Evolutionary conservation across 1,140 invertebrate genomes (phyloP).

Genomic region (Monochamus saltuarius): DNA sequence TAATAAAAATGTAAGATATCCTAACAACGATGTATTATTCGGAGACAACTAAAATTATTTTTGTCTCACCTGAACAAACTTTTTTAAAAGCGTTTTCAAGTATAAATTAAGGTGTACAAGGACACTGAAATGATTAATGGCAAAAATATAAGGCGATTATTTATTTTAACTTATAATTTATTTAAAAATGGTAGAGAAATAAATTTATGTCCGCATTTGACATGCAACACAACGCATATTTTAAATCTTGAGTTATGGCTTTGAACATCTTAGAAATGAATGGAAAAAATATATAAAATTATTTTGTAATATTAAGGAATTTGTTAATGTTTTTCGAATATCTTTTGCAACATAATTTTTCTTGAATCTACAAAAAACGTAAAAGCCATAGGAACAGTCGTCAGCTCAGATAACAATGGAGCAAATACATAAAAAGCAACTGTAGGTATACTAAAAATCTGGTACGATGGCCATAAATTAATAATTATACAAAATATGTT

Average conservation of each 20-base stretch:
- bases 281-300: too few relatives aligned
- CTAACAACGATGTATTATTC: too few relatives aligned
- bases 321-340: too few relatives aligned
- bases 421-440: background rate
- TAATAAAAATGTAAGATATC: too few relatives aligned
- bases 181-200: slow-evolving; percentile 39
- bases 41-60: too few relatives aligned
- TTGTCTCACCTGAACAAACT: too few relatives aligned
- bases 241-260: slow-evolving; percentile 42
- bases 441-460: slow-evolving; percentile 11
- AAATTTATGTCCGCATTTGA: slow-evolving; percentile 42
- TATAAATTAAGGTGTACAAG: slow-evolving; percentile 10
- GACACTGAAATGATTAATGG: slow-evolving; percentile 35
- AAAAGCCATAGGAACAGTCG: too few relatives aligned
- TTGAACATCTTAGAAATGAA: background rate
- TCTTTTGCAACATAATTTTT: too few relatives aligned
- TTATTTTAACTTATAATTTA: slow-evolving; percentile 45
- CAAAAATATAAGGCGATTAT: slow-evolving; percentile 31
- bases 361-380: too few relatives aligned
- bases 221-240: slow-evolving; percentile 38
- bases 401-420: too few relatives aligned
- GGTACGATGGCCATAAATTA: slow-evolving; percentile 25
- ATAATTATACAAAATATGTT: slow-evolving; percentile 33
- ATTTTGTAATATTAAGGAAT: too few relatives aligned
- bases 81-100: background rate